These are phyloP conservation scores for Eospalax fontanierii DNA, from an alignment of 2,797 vertebrate genomes.

Conservation along the genomic window DNA sequence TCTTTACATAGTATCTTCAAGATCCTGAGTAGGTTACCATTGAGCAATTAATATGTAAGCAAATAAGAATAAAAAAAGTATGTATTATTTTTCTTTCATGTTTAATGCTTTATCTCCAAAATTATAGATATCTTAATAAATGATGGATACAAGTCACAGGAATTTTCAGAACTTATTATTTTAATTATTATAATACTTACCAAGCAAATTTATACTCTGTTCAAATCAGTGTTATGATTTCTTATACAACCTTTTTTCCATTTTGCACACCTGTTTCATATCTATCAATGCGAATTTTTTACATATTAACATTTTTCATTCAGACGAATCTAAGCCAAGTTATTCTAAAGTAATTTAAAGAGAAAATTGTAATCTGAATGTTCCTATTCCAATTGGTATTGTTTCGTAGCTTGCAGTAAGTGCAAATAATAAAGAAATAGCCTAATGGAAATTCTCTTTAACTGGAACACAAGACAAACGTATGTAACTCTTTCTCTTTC, in stretches of 20 bases:
- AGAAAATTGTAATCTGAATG: no score
- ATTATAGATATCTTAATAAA: slow-evolving; percentile 11
- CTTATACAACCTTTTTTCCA: neutral
- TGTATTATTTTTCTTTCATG: neutral
- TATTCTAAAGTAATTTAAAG: slow-evolving; percentile 8
- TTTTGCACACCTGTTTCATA: neutral
- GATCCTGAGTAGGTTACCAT: neutral
- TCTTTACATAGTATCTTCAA: neutral
- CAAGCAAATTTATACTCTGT: neutral
- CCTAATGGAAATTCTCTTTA: neutral
- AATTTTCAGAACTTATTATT: neutral
- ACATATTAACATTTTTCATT: neutral
- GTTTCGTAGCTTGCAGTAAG: no score
- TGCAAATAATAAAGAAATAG: neutral
- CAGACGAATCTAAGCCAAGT: neutral
- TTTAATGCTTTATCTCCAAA: neutral
- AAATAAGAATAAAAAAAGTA: neutral
- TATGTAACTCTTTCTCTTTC: neutral
- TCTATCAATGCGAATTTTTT: neutral
- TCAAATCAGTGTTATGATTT: neutral
- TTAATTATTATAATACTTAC: neutral
- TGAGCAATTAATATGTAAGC: neutral
- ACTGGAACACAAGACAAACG: neutral
- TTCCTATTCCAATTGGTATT: no score
- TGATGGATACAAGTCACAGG: neutral